These are phyloP conservation scores for Drosophila miranda DNA, from an alignment of 1,140 invertebrate species.

Conservation along the genomic window DNA sequence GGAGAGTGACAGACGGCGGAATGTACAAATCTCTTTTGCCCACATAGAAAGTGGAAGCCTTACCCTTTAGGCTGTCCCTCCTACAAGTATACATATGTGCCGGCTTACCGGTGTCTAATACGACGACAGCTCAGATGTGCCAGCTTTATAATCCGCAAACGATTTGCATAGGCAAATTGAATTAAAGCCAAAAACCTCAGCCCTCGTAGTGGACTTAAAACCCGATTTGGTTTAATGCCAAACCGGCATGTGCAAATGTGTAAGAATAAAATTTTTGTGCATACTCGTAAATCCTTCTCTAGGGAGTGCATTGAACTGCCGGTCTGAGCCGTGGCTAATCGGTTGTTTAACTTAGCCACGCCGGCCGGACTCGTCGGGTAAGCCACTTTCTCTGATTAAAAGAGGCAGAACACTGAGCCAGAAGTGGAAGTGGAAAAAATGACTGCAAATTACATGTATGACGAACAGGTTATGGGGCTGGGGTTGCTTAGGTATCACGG, in stretches of 20 bases:
- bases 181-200: conserved; percentile 68
- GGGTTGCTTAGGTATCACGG: conserved; percentile 26
- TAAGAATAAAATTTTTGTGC: conserved; percentile 53
- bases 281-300: conserved; percentile 42
- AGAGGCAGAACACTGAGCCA: conserved; percentile 28
- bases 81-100: too few species aligned
- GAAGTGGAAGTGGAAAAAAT: conserved; percentile 30
- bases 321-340: conserved; percentile 52
- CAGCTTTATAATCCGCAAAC: conserved; percentile 62
- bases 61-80: background rate
- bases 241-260: conserved; percentile 32
- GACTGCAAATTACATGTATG: conserved; percentile 60
- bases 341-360: conserved; percentile 46
- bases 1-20: conserved; percentile 4
- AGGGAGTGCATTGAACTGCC: conserved; percentile 65
- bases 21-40: conserved; percentile 69
- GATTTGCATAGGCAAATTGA: conserved; percentile 74
- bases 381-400: conserved; percentile 77
- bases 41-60: conserved; percentile 26
- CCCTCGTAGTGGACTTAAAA: conserved; percentile 57
- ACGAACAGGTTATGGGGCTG: conserved; percentile 59
- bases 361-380: conserved; percentile 19
- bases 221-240: conserved; percentile 61
- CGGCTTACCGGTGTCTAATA: conserved; percentile 1
- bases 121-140: conserved; percentile 4